phyloP scores from a whole-genome alignment of 2,888 invertebrate species.

The Drosophila diplacantha region DNA sequence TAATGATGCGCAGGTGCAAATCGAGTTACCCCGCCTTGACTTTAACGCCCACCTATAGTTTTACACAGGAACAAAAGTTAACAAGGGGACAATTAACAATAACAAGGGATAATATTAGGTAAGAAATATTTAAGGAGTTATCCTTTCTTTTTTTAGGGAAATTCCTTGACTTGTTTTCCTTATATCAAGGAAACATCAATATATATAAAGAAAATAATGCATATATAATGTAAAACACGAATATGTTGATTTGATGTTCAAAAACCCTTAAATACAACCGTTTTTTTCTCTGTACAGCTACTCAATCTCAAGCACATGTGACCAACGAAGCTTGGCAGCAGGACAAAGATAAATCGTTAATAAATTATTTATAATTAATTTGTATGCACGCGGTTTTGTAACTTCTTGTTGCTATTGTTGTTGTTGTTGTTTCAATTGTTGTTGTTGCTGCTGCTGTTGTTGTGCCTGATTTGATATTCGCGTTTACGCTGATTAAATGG shows the following conservation, averaged over 20 bases:
- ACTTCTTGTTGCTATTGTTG: slow-evolving; percentile 37
- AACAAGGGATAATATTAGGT: not conserved
- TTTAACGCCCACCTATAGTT: slow-evolving; percentile 13
- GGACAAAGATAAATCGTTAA: slow-evolving; percentile 71
- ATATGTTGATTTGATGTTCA: not conserved
- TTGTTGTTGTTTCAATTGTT: slow-evolving; percentile 29
- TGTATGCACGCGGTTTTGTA: slow-evolving; percentile 61
- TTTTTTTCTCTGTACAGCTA: slow-evolving; percentile 20
- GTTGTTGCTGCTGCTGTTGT: slow-evolving; percentile 17
- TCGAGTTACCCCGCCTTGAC: slow-evolving; percentile 13
- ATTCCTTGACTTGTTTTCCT: not conserved
- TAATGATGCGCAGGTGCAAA: slow-evolving; percentile 51
- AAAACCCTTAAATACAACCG: not conserved
- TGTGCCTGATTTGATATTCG: slow-evolving; percentile 68
- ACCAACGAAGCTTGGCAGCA: slow-evolving; percentile 34
- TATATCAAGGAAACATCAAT: not conserved
- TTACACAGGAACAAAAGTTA: not conserved
- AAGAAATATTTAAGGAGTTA: not conserved
- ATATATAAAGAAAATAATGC: not conserved
- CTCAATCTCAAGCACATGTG: slow-evolving; percentile 60
- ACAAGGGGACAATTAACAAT: accelerated
- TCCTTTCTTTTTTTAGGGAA: not conserved
- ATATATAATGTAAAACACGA: not conserved
- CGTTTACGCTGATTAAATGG: slow-evolving; percentile 72
- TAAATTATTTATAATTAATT: slow-evolving; percentile 74